Evolutionary conservation across 1,140 invertebrate species (phyloP), one percentile per base, ranked within the genome.

Genomic region (Pogonus chalceus): DNA sequence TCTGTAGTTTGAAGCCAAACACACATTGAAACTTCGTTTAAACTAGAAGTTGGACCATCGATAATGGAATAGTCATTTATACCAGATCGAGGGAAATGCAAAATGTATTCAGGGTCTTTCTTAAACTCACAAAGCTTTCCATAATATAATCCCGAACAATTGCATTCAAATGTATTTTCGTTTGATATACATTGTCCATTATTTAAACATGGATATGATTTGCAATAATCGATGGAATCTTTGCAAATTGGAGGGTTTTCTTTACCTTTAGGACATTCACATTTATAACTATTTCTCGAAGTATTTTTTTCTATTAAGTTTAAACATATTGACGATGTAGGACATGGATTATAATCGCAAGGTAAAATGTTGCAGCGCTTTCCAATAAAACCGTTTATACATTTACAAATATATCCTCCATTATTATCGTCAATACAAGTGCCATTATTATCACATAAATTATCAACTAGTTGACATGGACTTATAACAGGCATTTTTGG

Each of bases 1-100:
- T 86, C 83, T 21, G 65, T 60, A 2, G 80, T 79, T 60, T 76
- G 73, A 62, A 87, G 73, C 84, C 84, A 87, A n/a, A 84, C 71
- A 58, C 81, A 82, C 18, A 79, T 62, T 2, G 80, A 79, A 12
- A 83, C 75, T 65, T 73, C 59, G 1, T 53, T 58, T 16, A 78
- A 56, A 65, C 73, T 65, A n/a, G 56, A 52, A 3, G 54, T 23
- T 21, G 72, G 72, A 18, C 72, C 75, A 21, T 69, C 69, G 20
- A 77, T 48, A 48, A 72, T 66, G 0, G 76, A 68, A 59, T 77
- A 82, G 59, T 81, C 72, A 2, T 73, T 75, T 0, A 72, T 76
- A 12, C 75, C 72, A 46, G 77, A 72, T 49, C 71, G 67, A 1
- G 69, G 63, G 59, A 82, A 82, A 18, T 76, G 62, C 43, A 82